phyloP scores from a whole-genome alignment of 2,113 vertebrate genomes.

The Microtus montanus region DNA sequence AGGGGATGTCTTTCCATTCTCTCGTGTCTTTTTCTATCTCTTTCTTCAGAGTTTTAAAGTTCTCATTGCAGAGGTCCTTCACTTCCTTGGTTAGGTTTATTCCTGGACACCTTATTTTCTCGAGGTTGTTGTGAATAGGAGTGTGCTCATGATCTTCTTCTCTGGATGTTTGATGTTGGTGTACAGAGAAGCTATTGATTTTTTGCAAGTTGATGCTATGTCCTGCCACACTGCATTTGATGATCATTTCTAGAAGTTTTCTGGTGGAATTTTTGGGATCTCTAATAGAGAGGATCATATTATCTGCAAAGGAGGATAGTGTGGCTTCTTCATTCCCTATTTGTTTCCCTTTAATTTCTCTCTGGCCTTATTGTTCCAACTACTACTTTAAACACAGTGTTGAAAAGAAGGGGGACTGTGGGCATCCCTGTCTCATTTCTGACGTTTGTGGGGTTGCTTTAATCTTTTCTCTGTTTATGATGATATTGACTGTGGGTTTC shows the following conservation, averaged over 20 bases:
- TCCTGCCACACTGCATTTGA: neutral
- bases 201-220: neutral
- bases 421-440: neutral
- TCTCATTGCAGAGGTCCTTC: neutral
- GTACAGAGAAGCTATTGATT: neutral
- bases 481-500: neutral
- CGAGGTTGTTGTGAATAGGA: neutral
- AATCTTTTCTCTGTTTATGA: neutral
- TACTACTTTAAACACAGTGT: neutral
- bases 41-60: neutral
- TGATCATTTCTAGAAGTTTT: neutral
- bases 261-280: neutral
- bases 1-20: neutral
- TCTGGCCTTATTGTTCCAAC: neutral
- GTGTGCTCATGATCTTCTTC: neutral
- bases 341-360: neutral
- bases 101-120: neutral
- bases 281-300: neutral
- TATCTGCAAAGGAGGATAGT: neutral
- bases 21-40: neutral
- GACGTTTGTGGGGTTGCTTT: neutral
- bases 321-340: neutral
- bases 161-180: neutral
- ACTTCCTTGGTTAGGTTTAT: neutral
- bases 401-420: neutral